Base-by-base conservation (phyloP, 1,140 invertebrate species). In the Rhizoglyphus robini region DNA sequence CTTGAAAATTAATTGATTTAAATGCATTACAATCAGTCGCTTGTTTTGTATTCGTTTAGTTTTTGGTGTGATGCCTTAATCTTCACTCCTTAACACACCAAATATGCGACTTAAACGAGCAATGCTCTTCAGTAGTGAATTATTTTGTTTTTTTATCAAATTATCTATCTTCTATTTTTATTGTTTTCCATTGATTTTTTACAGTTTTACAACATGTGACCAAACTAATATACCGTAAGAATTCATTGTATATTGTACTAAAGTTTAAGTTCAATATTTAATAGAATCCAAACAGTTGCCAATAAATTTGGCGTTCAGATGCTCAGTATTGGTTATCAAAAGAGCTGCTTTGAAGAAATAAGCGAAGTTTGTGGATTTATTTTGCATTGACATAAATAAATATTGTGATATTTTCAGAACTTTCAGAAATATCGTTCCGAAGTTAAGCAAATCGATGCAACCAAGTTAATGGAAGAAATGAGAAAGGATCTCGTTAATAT, bases 391-490 rank as follows among this genome's bases (percentile, higher is more conserved):
- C 29, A 4, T 60, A 23, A 58, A 58, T 1, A 58, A 3, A 13
- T 29, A 30, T 27, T 54, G 51, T 54, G 23, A 54, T 32, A 27
- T 54, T 54, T 25, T 34, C 25, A 60, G 58, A 60, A 60, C 25
- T 60, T 60, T 27, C 18, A 20, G 25, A 60, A 60, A 30, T 32
- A 60, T 60, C 29, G 29, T 32, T 60, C 58, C 38, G 58, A 60
- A 32, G 58, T 60, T 34, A 60, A 60, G 29, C 58, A 60, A 34
- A 60, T 72, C 30, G 68, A 70, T 67, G 67, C 68, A 34, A 68
- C 57, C 15, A 63, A 67, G 60, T 67, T 73, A 65, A 36, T 72
- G 49, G 68, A 69, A 65, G 68, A 72, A 32, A 71, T 73, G 68
- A 65, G 66, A 62, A 48, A 54, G 4, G 68, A 69, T 48, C 67